Conservation (phyloP, 2,888 invertebrate species). For the Lepidochitona cinerea region DNA sequence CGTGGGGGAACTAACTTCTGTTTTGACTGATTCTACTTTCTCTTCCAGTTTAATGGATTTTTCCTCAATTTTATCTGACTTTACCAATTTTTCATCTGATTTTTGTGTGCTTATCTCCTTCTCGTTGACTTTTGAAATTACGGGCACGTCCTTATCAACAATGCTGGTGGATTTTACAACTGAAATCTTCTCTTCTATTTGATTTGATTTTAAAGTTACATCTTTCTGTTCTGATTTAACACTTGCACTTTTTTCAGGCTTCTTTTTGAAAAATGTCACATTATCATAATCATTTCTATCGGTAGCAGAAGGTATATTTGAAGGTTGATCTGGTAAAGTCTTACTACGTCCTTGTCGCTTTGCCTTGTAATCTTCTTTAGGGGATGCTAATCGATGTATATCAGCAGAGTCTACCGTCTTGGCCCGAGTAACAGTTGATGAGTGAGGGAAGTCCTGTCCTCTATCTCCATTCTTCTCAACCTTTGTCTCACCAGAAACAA, state of each 20-base stretch:
- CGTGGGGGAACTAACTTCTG: neutral
- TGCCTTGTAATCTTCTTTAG: slow-evolving; percentile 52
- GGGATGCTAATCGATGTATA: slow-evolving; percentile 38
- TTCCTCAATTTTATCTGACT: neutral
- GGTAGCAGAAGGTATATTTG: neutral
- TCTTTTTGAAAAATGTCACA: slow-evolving; percentile 19
- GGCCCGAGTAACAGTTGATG: too few species aligned
- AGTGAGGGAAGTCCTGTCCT: too few species aligned
- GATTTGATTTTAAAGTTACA: too few species aligned
- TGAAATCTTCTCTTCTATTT: neutral
- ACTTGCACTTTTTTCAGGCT: slow-evolving; percentile 17
- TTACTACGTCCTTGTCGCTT: slow-evolving; percentile 51
- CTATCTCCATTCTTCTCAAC: too few species aligned
- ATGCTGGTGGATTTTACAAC: neutral
- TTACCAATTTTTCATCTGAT: too few species aligned
- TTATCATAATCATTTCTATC: slow-evolving; percentile 32
- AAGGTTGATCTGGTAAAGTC: slow-evolving; percentile 51
- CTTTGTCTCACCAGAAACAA: too few species aligned
- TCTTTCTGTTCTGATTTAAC: too few species aligned
- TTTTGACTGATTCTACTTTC: neutral
- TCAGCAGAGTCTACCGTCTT: too few species aligned
- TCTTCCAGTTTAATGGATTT: neutral
- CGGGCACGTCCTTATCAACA: neutral
- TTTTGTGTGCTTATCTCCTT: too few species aligned
- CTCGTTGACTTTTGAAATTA: too few species aligned